These are phyloP conservation scores for Silurus asotus DNA, from an alignment of 2,113 vertebrate species.

Conservation along the genomic window DNA sequence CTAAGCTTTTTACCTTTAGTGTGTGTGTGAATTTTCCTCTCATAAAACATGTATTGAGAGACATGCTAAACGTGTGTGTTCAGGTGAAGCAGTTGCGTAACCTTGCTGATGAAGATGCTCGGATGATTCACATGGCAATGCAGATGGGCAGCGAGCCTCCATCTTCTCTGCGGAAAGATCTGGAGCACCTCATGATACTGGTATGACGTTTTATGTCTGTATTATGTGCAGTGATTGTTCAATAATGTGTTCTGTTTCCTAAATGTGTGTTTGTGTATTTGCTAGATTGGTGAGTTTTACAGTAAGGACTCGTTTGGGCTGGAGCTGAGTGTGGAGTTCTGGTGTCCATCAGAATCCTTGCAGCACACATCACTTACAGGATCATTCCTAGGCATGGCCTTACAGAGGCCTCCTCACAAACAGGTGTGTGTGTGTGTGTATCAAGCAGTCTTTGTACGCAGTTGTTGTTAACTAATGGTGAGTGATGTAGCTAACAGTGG, in stretches of 20 bases:
- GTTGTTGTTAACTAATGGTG: not conserved
- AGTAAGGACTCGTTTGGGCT: constrained; percentile 86
- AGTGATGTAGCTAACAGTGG: not conserved
- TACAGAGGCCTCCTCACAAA: constrained; percentile 93
- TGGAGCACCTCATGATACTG: constrained; percentile 93
- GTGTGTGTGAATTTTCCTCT: not conserved
- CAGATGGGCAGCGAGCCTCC: constrained; percentile 95
- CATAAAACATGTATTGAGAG: not conserved
- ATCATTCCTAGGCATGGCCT: constrained; percentile 88
- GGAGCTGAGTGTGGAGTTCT: constrained; percentile 91
- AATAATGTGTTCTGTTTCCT: not conserved
- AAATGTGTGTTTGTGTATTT: constrained; percentile 36
- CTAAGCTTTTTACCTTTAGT: not conserved
- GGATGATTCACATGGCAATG: constrained; percentile 93
- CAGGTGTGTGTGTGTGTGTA: constrained; percentile 73
- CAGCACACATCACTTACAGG: constrained; percentile 90
- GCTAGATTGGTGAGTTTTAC: constrained; percentile 90
- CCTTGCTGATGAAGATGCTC: constrained; percentile 93
- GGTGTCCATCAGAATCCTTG: constrained; percentile 92
- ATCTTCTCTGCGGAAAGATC: constrained; percentile 82
- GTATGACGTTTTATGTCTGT: constrained; percentile 62
- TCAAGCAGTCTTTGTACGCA: not conserved
- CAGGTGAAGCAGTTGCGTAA: constrained; percentile 96
- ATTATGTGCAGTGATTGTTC: not conserved
- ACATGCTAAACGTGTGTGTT: constrained; percentile 5